These are phyloP conservation scores for Rhagium mordax DNA, from an alignment of 2,888 invertebrate species.

Conservation along the genomic window DNA sequence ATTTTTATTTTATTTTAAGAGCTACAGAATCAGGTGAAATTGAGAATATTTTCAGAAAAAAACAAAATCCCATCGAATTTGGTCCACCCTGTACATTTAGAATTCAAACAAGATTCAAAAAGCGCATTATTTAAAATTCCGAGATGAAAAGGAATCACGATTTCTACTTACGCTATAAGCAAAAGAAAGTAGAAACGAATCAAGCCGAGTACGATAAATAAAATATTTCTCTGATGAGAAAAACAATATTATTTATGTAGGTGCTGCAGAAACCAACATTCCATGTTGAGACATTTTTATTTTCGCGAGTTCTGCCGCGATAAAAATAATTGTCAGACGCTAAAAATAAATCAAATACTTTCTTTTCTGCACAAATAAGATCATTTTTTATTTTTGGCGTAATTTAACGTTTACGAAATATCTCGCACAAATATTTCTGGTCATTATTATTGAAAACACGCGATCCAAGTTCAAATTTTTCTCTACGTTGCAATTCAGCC, in stretches of 20 bases:
- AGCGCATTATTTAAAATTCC: not conserved
- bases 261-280: not conserved
- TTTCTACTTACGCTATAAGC: not conserved
- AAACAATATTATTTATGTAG: not conserved
- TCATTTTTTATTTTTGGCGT: not conserved
- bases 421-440: not conserved
- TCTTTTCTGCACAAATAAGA: not conserved
- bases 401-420: not conserved
- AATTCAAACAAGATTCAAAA: no score
- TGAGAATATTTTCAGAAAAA: no score
- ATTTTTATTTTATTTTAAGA: no score
- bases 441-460: not conserved
- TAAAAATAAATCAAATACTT: not conserved
- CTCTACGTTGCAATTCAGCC: not conserved
- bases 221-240: no score
- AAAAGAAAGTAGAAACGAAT: no score
- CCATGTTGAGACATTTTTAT: not conserved
- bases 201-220: not conserved
- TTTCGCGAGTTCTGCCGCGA: not conserved
- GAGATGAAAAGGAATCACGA: not conserved
- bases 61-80: no score
- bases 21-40: no score
- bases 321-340: not conserved
- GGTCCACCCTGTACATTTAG: no score
- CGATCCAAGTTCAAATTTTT: not conserved